Evolutionary conservation across 2,113 vertebrate species (phyloP).

Genomic region (Chlamydotis undulata): DNA sequence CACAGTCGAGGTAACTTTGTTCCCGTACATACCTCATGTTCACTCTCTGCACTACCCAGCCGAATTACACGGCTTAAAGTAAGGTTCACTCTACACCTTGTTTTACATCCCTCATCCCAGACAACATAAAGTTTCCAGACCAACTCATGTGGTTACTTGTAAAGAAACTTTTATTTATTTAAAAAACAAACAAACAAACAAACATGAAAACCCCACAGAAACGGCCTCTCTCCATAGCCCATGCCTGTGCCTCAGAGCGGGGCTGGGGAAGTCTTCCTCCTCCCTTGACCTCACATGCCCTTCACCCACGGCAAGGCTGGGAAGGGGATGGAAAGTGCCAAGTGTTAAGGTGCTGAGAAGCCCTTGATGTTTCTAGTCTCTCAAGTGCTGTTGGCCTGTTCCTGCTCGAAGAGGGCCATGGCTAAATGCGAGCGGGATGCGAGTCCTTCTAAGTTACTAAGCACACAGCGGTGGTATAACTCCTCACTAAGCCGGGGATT

Average conservation of each 20-base stretch:
- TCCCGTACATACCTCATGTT: not conserved
- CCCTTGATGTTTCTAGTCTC: not conserved
- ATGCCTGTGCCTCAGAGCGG: not conserved
- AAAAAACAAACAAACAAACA: not conserved
- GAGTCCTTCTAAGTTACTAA: conserved; percentile 92
- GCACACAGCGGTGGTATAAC: conserved; percentile 92
- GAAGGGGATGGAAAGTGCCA: conserved; percentile 53
- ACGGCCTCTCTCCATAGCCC: not conserved
- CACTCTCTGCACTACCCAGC: not conserved
- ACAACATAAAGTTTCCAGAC: not conserved
- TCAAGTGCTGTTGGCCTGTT: conserved; percentile 95
- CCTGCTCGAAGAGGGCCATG: conserved; percentile 92
- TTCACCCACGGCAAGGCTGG: not conserved
- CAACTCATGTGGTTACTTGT: too few relatives aligned
- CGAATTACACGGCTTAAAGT: not conserved
- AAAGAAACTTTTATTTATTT: conserved; percentile 29
- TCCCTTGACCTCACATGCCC: not conserved
- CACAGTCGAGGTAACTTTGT: not conserved
- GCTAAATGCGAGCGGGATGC: conserved; percentile 91
- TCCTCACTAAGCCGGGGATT: conserved; percentile 92
- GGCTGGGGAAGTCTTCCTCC: not conserved
- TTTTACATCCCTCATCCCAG: not conserved
- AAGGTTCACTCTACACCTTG: not conserved
- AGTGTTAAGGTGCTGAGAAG: conserved; percentile 66
- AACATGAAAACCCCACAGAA: not conserved